Evolutionary conservation across 2,113 vertebrate genomes (phyloP), one percentile per base, ranked within the genome.

Genomic region (Leucopsar rothschildi): DNA sequence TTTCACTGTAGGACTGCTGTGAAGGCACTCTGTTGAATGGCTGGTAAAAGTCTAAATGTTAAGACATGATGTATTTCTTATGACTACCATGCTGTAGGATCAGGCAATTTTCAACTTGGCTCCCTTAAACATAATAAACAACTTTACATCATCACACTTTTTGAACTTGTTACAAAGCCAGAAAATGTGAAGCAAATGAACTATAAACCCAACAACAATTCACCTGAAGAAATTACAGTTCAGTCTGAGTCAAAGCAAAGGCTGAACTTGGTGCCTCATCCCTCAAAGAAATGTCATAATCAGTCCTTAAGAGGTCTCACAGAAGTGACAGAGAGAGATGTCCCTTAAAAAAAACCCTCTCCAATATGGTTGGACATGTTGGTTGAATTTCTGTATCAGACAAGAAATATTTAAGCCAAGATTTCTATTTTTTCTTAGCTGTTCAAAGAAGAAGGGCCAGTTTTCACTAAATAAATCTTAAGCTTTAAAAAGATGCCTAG

Each of bases 361-460:
- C 35, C 39, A 63, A 19, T 66, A 66, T 35, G 15, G 23, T 0
- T 86, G 37, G 23, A 61, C 1, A 2, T 44, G 29, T 57, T 61
- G 16, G 17, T 10, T 80, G 71, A 69, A 76, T 77, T 83, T 84
- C 31, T 73, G 6, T 63, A 60, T 64, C 33, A 64, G 15, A 69
- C 5, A 65, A 39, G 24, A 76, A 40, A 24, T 56, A 81, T 50
- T 81, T 57, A 81, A 89, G 49, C 8, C 19, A 57, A 44, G 1
- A 19, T 84, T 20, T 73, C 31, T 31, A 28, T 28, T 60, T 35
- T 60, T 52, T 10, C 8, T n/a, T 21, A 57, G 4, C 12, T 69
- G 12, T 8, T 47, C 23, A 37, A 28, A 72, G 21, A 21, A 37
- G 20, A 17, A 6, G 1, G 49, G 5, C 3, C 5, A 2, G 0